Evolutionary conservation across 2,113 vertebrate genomes (phyloP), one percentile per base, ranked within the genome.

Genomic region (Laterallus jamaicensis): DNA sequence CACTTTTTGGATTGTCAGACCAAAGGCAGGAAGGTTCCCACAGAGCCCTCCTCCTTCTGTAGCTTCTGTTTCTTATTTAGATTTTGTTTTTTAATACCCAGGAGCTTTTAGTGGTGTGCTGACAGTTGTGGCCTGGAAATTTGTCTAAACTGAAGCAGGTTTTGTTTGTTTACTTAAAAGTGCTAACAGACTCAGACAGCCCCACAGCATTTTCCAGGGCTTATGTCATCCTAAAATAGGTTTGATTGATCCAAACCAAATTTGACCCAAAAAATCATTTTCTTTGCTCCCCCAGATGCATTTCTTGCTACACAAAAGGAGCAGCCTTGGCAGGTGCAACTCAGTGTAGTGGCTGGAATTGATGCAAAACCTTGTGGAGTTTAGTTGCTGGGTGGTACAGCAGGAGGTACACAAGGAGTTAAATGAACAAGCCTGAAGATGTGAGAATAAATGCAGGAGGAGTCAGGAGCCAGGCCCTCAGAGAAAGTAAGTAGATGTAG

Each of bases 11-110:
- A 96, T 95, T 95, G 89, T 90, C 89, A 90, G 60, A 93, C 79
- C 92, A 97, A 96, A 96, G 92, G 90, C 95, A 93, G 95, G 56
- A 83, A 83, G 83, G 86, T 96, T 94, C 92, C 94, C 92, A 80
- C 95, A 94, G 70, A 93, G 66, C 94, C 90, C 85, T 92, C 87
- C 78, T 92, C 88, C 86, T 93, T 17, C 15, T 67, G 66, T 17
- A 94, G 55, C 86, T 88, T 77, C 91, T 96, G 86, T 19, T 96
- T 88, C 91, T 68, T 70, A 88, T 91, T 97, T 95, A 63, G 66
- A 44, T 62, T 84, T 68, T 86, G 89, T 58, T 86, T 93, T 81
- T 92, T 76, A 92, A 82, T 95, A 73, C 71, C 69, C 37, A 40
- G 80, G 86, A 88, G 78, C 79, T 86, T 89, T 89, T 58, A 77